These are phyloP conservation scores for Meliscaeva auricollis DNA, from an alignment of 2,888 invertebrate genomes.

Conservation along the genomic window DNA sequence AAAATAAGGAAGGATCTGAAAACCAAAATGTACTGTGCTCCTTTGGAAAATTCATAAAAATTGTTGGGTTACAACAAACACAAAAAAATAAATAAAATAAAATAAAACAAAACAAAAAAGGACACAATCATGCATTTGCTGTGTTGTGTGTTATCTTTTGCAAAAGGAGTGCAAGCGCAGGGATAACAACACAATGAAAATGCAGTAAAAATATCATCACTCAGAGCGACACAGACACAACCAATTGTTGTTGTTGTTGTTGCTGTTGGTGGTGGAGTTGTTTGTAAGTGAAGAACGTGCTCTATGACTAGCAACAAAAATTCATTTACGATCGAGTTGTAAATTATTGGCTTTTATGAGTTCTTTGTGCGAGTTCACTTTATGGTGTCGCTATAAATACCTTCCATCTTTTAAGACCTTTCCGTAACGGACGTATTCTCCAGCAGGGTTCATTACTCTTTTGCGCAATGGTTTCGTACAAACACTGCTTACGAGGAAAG, in stretches of 20 bases:
- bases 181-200: slow-evolving; percentile 65
- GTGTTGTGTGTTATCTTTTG: slow-evolving; percentile 29
- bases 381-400: slow-evolving; percentile 46
- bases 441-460: slow-evolving; percentile 24
- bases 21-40: slow-evolving; percentile 46
- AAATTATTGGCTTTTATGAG: slow-evolving; percentile 75
- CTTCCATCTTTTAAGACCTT: slow-evolving; percentile 19
- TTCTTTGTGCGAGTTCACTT: slow-evolving; percentile 33
- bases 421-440: slow-evolving; percentile 21
- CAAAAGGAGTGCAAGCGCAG: slow-evolving; percentile 55
- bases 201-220: slow-evolving; percentile 72
- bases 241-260: slow-evolving; percentile 24
- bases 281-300: not conserved
- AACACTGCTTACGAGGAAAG: not conserved
- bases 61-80: slow-evolving; percentile 51
- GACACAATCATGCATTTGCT: slow-evolving; percentile 29
- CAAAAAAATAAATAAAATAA: slow-evolving; percentile 44
- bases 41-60: slow-evolving; percentile 64
- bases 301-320: slow-evolving; percentile 55
- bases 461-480: slow-evolving; percentile 27
- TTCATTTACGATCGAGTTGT: slow-evolving; percentile 74
- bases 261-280: too few species aligned
- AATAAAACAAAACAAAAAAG: slow-evolving; percentile 38
- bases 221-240: slow-evolving; percentile 33
- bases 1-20: slow-evolving; percentile 45